Base-by-base conservation (phyloP, 1,140 invertebrate species). In the Caerostris darwini region DNA sequence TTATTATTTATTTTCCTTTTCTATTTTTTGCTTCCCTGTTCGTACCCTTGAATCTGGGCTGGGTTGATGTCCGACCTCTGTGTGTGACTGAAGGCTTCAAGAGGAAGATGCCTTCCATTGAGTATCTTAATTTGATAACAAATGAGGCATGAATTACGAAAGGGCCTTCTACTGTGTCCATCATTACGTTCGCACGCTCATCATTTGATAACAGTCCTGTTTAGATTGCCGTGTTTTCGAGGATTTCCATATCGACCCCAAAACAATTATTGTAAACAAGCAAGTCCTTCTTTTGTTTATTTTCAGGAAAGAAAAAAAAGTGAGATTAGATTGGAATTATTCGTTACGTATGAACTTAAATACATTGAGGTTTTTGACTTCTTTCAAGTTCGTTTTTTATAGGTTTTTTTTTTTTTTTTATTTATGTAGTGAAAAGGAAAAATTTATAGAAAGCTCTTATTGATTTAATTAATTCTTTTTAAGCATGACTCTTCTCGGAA, bases 221-320 rank as follows among this genome's bases (percentile, higher is more conserved):
- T 61, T 88, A 88, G 86, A 88, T 57, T 58, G 83, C 57, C 56
- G 17, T 54, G 86, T 7, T 5, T 58, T 64, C 86, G 64, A 88
- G 86, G 86, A 88, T 88, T 88, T 88, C 86, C 86, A 88, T 88
- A 88, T 88, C 86, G n/a, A 34, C 17, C 61, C 50, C 50, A n/a
- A 50, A 88, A 59, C 86, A 54, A 53, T 61, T 88, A 64, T 88
- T 64, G 86, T 88, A 88, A 88, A 67, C 86, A 88, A 61, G 59
- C 34, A 64, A 88, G 50, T 57, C 59, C 0, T 34, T 34, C 34
- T 34, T 34, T 34, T 17, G 12, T 64, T 64, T 12, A 14, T 14
- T 64, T 64, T 64, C 19, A 77, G 82, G 56, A 57, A 34, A n/a
- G n/a, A n/a, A 77, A 57, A 58, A 34, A 57, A 83, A 83, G 19